Percentiles rank a stretch among this genome's conserved stretches.
These are phyloP conservation scores for Oscarella lobularis DNA, from an alignment of 37 sponge, comb jelly and placozoan genomes.

Conservation along the genomic window DNA sequence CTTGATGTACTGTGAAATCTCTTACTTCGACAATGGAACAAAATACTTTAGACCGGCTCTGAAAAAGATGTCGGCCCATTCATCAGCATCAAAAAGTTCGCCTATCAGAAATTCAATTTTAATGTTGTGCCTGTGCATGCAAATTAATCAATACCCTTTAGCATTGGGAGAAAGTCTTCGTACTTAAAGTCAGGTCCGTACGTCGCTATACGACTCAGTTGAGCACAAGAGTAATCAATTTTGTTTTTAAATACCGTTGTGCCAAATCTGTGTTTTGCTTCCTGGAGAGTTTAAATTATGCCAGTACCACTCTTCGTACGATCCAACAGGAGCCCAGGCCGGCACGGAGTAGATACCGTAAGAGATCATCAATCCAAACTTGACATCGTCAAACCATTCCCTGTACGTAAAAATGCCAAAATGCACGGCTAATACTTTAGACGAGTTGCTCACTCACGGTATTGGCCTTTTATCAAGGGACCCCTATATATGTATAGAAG, in stretches of 20 bases:
- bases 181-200: neutral
- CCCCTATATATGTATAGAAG: neutral
- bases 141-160: neutral
- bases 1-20: neutral
- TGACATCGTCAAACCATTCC: neutral
- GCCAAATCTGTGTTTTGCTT: neutral
- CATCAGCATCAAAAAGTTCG: slow-evolving; percentile 2
- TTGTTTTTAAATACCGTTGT: neutral
- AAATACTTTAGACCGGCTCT: neutral
- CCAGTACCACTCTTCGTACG: slow-evolving; percentile 2
- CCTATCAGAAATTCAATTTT: neutral
- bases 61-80: slow-evolving; percentile 2
- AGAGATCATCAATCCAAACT: neutral
- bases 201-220: neutral
- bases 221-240: neutral
- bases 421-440: neutral
- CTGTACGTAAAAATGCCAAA: neutral
- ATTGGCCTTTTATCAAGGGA: neutral
- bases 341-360: slow-evolving; percentile 1
- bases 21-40: neutral
- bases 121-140: neutral
- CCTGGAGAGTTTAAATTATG: neutral
- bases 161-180: neutral
- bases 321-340: slow-evolving; percentile 1
- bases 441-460: neutral